Evolutionary conservation across 2,888 invertebrate genomes (phyloP), one percentile per base, ranked within the genome.

Genomic region (Heterodera filipjevi): DNA sequence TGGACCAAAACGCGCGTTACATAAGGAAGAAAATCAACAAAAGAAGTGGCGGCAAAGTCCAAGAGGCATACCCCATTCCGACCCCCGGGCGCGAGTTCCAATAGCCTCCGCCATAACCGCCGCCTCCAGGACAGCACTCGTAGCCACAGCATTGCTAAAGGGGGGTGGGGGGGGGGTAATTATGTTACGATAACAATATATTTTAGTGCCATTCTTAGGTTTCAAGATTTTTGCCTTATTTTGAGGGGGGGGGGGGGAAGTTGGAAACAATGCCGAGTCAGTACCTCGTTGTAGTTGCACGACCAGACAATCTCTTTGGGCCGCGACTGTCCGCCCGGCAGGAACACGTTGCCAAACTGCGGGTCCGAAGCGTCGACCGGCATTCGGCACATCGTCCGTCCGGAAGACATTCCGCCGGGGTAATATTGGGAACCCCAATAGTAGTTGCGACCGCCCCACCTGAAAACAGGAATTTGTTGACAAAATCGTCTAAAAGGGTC

Each of bases 241-340:
- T n/a, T n/a, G n/a, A n/a, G n/a, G n/a, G 39, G 16, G 16, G 22
- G 44, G 6, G 30, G 30, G 12, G 30, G 66, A 27, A 39, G 30
- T 33, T 53, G 10, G 30, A 30, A 32, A 3, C n/a, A 19, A 71
- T 1, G 32, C 6, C 19, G 6, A 6, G 53, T 19, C 22, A 16
- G 19, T 53, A 85, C 85, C 78, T 87, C 87, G 79, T 87, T 82
- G 80, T 82, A 82, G 0, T 85, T 82, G 77, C 88, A 88, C 30
- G 86, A 83, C 88, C 88, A 88, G n/a, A 87, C 87, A 79, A 88
- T 86, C 79, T 88, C 88, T 8, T 85, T 83, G 12, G 88, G 88
- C 30, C 88, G 85, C 19, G 84, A 80, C 64, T 85, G 81, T 79
- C 87, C 87, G 77, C 87, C 88, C 82, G 86, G 83, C 83, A 87